Base-by-base conservation (phyloP, 2,888 invertebrate genomes). In the Tipula lateralis region DNA sequence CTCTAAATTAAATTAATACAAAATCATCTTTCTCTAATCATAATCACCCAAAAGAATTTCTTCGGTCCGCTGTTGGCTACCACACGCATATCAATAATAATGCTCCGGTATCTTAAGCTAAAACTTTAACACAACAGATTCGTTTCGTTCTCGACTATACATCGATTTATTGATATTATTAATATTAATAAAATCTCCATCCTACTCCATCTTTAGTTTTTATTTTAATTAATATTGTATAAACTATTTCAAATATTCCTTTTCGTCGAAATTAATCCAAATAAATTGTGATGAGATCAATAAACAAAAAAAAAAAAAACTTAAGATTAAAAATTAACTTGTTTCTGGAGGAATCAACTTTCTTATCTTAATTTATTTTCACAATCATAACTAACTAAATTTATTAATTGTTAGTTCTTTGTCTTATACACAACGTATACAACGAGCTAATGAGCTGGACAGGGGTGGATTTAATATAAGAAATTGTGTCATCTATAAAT, bases 311-410 rank as follows among this genome's bases (percentile, higher is more conserved):
- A 44, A n/a, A 39, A 39, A 13, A 39, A 39, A 39, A 39, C 1
- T 66, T 66, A 66, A 66, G 66, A 66, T 66, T 66, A 66, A 66
- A 50, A 66, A 24, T 66, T 66, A 66, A 66, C 66, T 66, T 66
- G 66, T 66, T 66, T 66, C 24, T 66, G 66, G 66, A n/a, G n/a
- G n/a, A 66, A 66, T 66, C 66, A 66, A 66, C 66, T 66, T 66
- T 66, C 66, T 66, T 66, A 66, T 66, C 66, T 66, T 66, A 66
- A 66, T 66, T 66, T 66, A 66, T 66, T 66, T 66, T 66, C 66
- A 66, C 24, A 66, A 66, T 66, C 66, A 66, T 66, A 66, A 66
- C 66, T 66, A 66, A 66, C 66, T 66, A 66, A 66, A 66, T 66
- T 66, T 66, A 66, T 66, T 66, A 66, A 66, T 66, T 66, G 66